Evolutionary conservation across 2,888 invertebrate genomes (phyloP), one percentile per base, ranked within the genome.

Genomic region (Drosophila buzzatii): DNA sequence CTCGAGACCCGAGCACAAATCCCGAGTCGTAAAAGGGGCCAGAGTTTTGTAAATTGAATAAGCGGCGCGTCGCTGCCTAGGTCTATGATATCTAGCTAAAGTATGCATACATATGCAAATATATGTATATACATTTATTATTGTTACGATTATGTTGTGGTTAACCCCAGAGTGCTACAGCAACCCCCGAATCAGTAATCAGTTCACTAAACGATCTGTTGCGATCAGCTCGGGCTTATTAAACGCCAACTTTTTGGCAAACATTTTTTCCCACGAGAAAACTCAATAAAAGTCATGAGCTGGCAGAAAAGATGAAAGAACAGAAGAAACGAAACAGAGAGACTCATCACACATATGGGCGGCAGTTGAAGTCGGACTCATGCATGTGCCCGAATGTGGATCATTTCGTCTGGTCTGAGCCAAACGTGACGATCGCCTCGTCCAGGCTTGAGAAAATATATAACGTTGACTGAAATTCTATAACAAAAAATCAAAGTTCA

Each of bases 401-500:
- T 79, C 79, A 79, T 37, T 77, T 58, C 39, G 70, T 70, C 72
- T 63, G 44, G 67, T 53, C 72, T 52, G 72, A 56, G 55, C 58
- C 64, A 58, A 74, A 77, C 74, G 77, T 77, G 77, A 59, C 53
- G 77, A 41, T 51, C 69, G 42, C 37, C 27, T 37, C 41, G 44
- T 41, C 51, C 18, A 31, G 51, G 57, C 85, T 85, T 76, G 79
- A 81, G 85, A 85, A 84, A 84, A 75, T 52, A 49, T 58, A 51
- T 55, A 49, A 55, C 51, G 33, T 62, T 59, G 73, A 81, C 71
- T 79, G 86, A 85, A 85, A 85, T 84, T 85, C 85, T 85, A 84
- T 86, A 85, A 82, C 67, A 72, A 70, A 81, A 85, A 83, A 82
- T 74, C 79, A 81, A 85, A 85, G 86, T 85, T 85, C 86, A 85